These are phyloP conservation scores for Tanypteryx hageni DNA, from an alignment of 2,888 invertebrate genomes.

Conservation along the genomic window DNA sequence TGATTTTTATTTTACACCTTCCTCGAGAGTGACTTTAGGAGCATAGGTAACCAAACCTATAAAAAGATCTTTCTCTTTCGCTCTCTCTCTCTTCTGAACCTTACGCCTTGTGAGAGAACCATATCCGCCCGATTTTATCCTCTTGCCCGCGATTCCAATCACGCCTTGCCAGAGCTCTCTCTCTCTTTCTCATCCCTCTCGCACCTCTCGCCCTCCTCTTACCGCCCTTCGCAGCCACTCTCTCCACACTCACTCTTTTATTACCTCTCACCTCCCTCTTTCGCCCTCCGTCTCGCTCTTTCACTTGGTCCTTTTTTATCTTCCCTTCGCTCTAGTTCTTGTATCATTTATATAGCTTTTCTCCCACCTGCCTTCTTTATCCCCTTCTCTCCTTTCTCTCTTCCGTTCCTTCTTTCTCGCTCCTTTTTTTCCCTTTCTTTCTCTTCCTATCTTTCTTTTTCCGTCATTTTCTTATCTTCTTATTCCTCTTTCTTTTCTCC, in stretches of 20 bases:
- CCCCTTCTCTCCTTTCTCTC: not conserved
- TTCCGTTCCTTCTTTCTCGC: conserved; percentile 32
- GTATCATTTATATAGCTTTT: too few species aligned
- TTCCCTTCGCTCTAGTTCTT: conserved; percentile 55
- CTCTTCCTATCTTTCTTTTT: conserved; percentile 40
- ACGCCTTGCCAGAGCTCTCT: conserved; percentile 9
- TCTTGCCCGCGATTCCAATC: conserved; percentile 34
- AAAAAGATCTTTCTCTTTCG: not conserved
- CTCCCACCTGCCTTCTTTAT: not conserved
- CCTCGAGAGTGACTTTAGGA: too few species aligned
- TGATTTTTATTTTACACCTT: too few species aligned
- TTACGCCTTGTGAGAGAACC: too few species aligned
- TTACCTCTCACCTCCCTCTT: not conserved
- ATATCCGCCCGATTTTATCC: too few species aligned
- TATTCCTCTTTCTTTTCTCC: not conserved
- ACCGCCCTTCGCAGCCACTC: not conserved
- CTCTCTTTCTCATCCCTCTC: conserved; percentile 24
- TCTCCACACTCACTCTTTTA: too few species aligned
- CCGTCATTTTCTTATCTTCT: not conserved
- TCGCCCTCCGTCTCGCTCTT: conserved; percentile 47
- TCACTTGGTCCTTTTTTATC: not conserved
- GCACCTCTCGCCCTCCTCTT: not conserved
- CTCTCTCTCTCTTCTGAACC: not conserved
- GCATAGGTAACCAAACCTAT: too few species aligned
- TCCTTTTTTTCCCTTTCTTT: not conserved